These are phyloP conservation scores for Apomyelois bistriatella DNA, from an alignment of 2,888 invertebrate genomes.

Conservation along the genomic window DNA sequence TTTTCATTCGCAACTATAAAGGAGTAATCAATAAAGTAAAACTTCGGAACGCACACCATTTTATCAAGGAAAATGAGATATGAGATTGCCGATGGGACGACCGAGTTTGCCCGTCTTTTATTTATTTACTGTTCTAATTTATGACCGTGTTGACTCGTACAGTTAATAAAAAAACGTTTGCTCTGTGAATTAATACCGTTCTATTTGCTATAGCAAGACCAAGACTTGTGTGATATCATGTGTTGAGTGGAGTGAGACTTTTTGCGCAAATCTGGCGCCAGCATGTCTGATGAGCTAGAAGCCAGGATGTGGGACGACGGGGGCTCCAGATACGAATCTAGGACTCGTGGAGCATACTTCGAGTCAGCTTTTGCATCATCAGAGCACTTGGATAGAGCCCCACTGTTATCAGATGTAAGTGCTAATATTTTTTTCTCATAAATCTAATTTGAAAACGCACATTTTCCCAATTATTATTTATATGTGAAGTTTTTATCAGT, in stretches of 20 bases:
- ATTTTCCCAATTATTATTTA: too few species aligned
- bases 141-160: constrained; percentile 15
- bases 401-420: constrained; percentile 68
- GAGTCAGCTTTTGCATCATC: constrained; percentile 70
- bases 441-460: background rate
- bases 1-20: too few species aligned
- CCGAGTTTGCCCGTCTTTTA: constrained; percentile 5
- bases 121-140: constrained; percentile 27
- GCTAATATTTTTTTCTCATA: constrained; percentile 10
- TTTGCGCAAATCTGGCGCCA: constrained; percentile 49
- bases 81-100: background rate
- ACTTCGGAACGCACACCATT: background rate
- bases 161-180: constrained; percentile 18
- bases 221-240: constrained; percentile 24
- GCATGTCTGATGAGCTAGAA: constrained; percentile 76
- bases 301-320: constrained; percentile 76
- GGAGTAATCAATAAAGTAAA: too few species aligned
- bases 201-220: background rate
- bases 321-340: constrained; percentile 58
- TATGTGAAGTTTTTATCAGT: too few species aligned
- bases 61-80: constrained; percentile 4
- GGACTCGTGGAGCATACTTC: constrained; percentile 58
- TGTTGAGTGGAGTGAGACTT: constrained; percentile 30
- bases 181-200: constrained; percentile 14
- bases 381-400: constrained; percentile 68